phyloP scores from a whole-genome alignment of 2,888 invertebrate species.

The Portevinia maculata region DNA sequence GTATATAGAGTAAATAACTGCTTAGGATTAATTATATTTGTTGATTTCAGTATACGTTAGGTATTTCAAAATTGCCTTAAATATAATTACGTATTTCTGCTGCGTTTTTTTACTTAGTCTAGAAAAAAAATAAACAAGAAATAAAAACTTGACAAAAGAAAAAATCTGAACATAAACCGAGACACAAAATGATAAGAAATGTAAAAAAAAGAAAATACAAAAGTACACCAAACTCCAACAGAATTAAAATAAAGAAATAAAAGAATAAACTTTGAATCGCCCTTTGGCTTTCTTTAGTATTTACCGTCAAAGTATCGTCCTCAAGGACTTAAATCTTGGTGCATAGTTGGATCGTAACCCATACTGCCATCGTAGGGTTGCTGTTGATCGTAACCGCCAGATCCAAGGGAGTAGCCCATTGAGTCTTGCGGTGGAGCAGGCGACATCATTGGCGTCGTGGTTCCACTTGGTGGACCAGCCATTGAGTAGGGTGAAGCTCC shows the following conservation, averaged over 20 bases:
- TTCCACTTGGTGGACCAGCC: conserved; percentile 94
- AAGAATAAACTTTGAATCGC: conserved; percentile 51
- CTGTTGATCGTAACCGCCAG: conserved; percentile 95
- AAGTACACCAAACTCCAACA: conserved; percentile 66
- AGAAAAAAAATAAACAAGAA: conserved; percentile 16
- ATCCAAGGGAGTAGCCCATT: conserved; percentile 96
- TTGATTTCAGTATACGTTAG: conserved; percentile 66
- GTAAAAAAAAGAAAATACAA: conserved; percentile 46
- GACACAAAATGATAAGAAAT: conserved; percentile 43
- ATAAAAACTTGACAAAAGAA: conserved; percentile 61
- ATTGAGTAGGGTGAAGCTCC: conserved; percentile 95
- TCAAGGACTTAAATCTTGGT: conserved; percentile 91
- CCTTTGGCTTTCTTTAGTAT: conserved; percentile 74
- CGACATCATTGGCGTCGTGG: conserved; percentile 97
- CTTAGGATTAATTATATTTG: conserved; percentile 61
- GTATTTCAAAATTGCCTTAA: conserved; percentile 69
- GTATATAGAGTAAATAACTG: conserved; percentile 73
- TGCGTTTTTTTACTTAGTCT: conserved; percentile 62
- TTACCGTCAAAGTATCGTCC: conserved; percentile 79
- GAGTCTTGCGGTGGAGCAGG: conserved; percentile 96
- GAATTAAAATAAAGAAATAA: conserved; percentile 61
- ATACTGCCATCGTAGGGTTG: conserved; percentile 94
- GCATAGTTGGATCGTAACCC: conserved; percentile 94
- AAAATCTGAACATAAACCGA: conserved; percentile 63
- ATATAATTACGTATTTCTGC: conserved; percentile 74